Evolutionary conservation across 2,888 invertebrate species (phyloP).

Genomic region (Nebria salina): DNA sequence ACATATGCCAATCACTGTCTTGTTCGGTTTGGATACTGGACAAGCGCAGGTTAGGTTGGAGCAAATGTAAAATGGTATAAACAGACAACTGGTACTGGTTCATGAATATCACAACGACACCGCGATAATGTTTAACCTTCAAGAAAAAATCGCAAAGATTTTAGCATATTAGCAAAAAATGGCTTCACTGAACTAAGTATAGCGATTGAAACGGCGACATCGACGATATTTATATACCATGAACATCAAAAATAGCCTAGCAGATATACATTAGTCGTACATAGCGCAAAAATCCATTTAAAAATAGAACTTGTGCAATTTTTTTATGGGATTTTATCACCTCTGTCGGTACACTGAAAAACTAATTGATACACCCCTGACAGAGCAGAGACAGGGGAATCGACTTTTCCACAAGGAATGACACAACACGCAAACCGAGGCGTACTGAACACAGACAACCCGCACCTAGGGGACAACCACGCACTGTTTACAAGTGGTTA

Average conservation of each 20-base stretch:
- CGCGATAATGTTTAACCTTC: conserved; percentile 44
- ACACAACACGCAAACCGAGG: conserved; percentile 46
- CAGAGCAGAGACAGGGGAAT: conserved; percentile 57
- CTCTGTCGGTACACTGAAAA: conserved; percentile 62
- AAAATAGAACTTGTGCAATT: conserved; percentile 62
- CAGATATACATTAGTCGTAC: conserved; percentile 60
- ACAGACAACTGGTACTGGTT: conserved; percentile 30
- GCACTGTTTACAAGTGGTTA: conserved; percentile 50
- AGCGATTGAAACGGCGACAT: conserved; percentile 55
- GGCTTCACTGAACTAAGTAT: conserved; percentile 60
- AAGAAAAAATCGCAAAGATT: conserved; percentile 42
- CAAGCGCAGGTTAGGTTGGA: conserved; percentile 48
- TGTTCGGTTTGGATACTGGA: conserved; percentile 23
- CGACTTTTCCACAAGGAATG: conserved; percentile 53
- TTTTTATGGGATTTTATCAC: conserved; percentile 57
- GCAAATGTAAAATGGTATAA: conserved; percentile 8
- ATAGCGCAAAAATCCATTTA: conserved; percentile 61
- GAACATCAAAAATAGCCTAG: conserved; percentile 62
- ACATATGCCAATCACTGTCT: conserved; percentile 46
- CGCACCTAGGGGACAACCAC: conserved; percentile 47
- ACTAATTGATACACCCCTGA: conserved; percentile 62
- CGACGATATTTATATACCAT: conserved; percentile 61
- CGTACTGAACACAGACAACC: conserved; percentile 38
- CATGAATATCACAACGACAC: conserved; percentile 41
- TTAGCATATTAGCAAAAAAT: conserved; percentile 54